A percentile compares a stretch with the other conserved stretches of the same genome.
These are phyloP conservation scores for Galendromus occidentalis DNA, from an alignment of 1,140 invertebrate species.

Conservation along the genomic window DNA sequence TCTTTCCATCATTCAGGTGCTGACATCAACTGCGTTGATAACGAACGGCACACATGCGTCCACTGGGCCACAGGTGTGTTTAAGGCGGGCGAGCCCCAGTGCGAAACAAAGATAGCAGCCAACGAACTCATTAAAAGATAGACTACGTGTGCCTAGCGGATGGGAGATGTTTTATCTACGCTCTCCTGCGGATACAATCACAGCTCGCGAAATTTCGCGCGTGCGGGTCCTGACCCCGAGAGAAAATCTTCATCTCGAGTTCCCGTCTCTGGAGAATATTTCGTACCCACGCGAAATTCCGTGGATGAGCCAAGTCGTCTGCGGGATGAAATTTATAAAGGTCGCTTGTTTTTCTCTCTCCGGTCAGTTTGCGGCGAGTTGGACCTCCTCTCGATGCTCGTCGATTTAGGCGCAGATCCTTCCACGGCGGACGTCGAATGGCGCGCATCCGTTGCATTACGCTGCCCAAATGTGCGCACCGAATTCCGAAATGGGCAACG, in stretches of 20 bases:
- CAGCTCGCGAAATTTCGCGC: no score
- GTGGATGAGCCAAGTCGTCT: no score
- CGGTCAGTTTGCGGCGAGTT: slow-evolving; percentile 65
- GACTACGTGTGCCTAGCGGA: neutral
- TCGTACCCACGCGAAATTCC: no score
- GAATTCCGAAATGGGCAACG: slow-evolving; percentile 41
- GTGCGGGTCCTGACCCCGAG: no score
- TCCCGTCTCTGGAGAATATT: no score
- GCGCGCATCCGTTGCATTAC: slow-evolving; percentile 86
- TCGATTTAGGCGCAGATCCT: slow-evolving; percentile 58
- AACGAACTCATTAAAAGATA: neutral
- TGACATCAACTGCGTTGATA: slow-evolving; percentile 66
- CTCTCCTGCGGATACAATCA: no score
- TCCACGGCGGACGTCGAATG: slow-evolving; percentile 73
- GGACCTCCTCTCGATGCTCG: slow-evolving; percentile 58
- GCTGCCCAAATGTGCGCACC: slow-evolving; percentile 84
- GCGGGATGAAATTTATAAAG: no score
- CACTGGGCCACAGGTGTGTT: slow-evolving; percentile 87
- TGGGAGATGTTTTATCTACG: no score
- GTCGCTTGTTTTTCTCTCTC: no score
- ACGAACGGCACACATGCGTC: slow-evolving; percentile 82
- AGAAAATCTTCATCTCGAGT: no score
- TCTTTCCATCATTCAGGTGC: slow-evolving; percentile 30
- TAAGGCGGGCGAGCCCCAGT: neutral
- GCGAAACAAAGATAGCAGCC: neutral